Evolutionary conservation across 2,113 vertebrate species (phyloP).

Genomic region (Xenus cinereus): DNA sequence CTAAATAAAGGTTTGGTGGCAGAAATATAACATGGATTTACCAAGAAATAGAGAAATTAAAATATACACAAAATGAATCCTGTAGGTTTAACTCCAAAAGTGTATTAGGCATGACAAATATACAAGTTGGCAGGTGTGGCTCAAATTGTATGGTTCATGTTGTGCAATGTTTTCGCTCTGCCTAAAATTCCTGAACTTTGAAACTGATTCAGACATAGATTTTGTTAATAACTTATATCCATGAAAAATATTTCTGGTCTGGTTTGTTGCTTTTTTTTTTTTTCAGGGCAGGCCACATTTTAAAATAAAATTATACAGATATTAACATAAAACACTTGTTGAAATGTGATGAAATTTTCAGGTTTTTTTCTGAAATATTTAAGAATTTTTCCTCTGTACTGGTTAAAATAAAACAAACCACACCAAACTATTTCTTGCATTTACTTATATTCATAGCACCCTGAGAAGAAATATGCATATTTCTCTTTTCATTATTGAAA

Average conservation of each 20-base stretch:
- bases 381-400: background rate
- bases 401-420: background rate
- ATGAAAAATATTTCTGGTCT: background rate
- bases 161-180: background rate
- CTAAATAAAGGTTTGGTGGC: background rate
- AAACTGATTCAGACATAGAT: background rate
- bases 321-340: background rate
- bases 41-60: background rate
- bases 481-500: background rate
- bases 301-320: background rate
- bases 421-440: background rate
- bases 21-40: background rate
- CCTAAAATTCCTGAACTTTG: background rate
- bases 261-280: background rate
- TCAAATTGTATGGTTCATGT: background rate
- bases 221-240: background rate
- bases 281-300: background rate
- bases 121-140: background rate
- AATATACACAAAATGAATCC: background rate
- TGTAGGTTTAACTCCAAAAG: background rate
- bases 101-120: background rate
- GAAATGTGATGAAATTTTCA: background rate
- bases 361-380: background rate
- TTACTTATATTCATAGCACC: background rate
- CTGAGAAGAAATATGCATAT: background rate